A percentile compares a stretch with the other conserved stretches of the same genome.
These are phyloP conservation scores for Parnassius glacialis DNA, from an alignment of 2,888 invertebrate species.

Conservation along the genomic window DNA sequence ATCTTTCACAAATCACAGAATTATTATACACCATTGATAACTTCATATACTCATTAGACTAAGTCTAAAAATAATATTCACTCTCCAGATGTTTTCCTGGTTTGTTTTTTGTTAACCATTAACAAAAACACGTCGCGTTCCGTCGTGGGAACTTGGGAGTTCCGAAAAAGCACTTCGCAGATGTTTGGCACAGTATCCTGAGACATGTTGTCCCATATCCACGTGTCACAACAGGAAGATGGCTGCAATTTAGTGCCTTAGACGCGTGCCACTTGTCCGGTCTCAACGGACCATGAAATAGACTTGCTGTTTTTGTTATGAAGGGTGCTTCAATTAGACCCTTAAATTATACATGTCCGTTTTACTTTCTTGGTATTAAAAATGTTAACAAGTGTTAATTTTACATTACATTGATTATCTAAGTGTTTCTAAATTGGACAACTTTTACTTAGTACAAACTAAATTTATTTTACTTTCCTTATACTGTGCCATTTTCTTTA, in stretches of 20 bases:
- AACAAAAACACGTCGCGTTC: conserved; percentile 60
- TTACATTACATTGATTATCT: no score
- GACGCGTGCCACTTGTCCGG: conserved; percentile 69
- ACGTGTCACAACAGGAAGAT: conserved; percentile 73
- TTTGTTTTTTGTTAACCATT: conserved; percentile 49
- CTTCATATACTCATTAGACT: conserved; percentile 53
- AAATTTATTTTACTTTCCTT: no score
- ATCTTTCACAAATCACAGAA: neutral
- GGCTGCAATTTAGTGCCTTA: conserved; percentile 42
- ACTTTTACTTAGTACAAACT: no score
- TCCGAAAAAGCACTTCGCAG: conserved; percentile 54
- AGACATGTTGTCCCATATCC: conserved; percentile 39
- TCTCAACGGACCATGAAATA: conserved; percentile 64
- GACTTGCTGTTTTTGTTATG: conserved; percentile 50
- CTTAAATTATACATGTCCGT: conserved; percentile 31
- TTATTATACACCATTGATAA: conserved; percentile 35
- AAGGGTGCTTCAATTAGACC: conserved; percentile 30
- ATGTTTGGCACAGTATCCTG: conserved; percentile 56
- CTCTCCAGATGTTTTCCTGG: conserved; percentile 69
- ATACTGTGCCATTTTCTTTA: no score
- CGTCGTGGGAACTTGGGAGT: conserved; percentile 65
- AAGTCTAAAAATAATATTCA: conserved; percentile 61
- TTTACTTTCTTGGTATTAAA: conserved; percentile 6
- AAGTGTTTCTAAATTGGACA: no score
- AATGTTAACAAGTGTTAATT: conserved; percentile 16